Evolutionary conservation across 1,140 invertebrate species (phyloP), one percentile per base, ranked within the genome.

Genomic region (Neotoxoptera formosana): DNA sequence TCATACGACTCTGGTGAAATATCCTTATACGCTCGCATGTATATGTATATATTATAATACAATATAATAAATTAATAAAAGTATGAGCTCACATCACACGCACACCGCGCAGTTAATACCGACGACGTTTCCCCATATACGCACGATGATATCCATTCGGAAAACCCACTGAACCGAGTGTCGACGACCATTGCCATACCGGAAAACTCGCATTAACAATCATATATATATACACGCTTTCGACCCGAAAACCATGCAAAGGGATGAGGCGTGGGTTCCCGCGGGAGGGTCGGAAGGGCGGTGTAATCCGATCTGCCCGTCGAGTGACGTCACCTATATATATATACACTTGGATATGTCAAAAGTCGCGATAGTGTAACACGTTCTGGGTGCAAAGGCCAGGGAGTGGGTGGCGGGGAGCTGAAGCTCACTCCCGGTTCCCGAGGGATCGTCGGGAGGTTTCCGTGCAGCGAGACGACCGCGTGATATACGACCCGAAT

Each of bases 111-210:
- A 47, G n/a, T 23, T 14, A 34, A 53, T n/a, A 47, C 41, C 36
- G 11, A 76, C 47, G 21, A 2, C n/a, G 1, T 45, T 48, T 25
- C 90, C 30, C 45, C 25, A 51, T 51, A 47, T 34, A 36, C 23
- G 9, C 25, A n/a, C n/a, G 9, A 47, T n/a, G 60, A 91, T 45
- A 67, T 91, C 90, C 90, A 51, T 91, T 76, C 67, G 90, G 67
- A 91, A 91, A 91, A 91, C 45, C 45, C 90, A 91, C 45, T 91
- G 90, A 91, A 91, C 90, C 90, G 90, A 81, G 60, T 67, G 56
- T 23, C 56, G 14, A 30, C 41, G 34, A 83, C 76, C 34, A 83
- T 83, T 83, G 34, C 34, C 41, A 67, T 41, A 67, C 53, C 60
- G 90, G 90, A 81, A 91, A 67, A 91, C 30, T 60, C 41, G 8